These are phyloP conservation scores for Eupithecia subumbrata DNA, from an alignment of 2,888 invertebrate species.

Conservation along the genomic window DNA sequence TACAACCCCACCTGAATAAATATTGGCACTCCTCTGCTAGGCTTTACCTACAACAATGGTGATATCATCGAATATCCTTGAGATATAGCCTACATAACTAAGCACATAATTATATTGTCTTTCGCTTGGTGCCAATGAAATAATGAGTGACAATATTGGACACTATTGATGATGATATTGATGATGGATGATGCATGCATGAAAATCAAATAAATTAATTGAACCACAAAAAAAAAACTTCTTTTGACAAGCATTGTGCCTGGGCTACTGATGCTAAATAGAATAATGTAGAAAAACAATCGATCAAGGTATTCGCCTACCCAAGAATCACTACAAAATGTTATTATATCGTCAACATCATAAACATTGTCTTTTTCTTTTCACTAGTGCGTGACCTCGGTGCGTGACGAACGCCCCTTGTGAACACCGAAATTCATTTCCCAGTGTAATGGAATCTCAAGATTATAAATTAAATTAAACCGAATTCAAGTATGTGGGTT, in stretches of 20 bases:
- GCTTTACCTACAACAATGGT: background rate
- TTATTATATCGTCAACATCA: background rate
- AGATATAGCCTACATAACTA: background rate
- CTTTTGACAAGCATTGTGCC: background rate
- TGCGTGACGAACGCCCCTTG: constrained; percentile 25
- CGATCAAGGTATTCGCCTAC: background rate
- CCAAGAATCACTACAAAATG: background rate
- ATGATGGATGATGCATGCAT: too few species aligned
- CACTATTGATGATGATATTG: too few species aligned
- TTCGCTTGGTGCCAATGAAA: background rate
- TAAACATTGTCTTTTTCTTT: constrained; percentile 8
- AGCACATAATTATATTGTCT: background rate
- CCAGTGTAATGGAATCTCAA: constrained; percentile 2
- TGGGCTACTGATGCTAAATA: background rate
- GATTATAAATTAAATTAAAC: constrained; percentile 11
- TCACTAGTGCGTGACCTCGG: constrained; percentile 24
- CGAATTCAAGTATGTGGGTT: background rate
- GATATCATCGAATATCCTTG: constrained; percentile 9
- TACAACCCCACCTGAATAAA: background rate
- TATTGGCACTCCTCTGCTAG: background rate
- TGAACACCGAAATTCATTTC: constrained; percentile 16
- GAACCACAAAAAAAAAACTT: background rate
- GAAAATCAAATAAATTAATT: too few species aligned
- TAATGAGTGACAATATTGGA: background rate
- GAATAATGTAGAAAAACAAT: background rate